Evolutionary conservation across 64 coral and sea anemone genomes (phyloP).

Genomic region (Montipora cactus): DNA sequence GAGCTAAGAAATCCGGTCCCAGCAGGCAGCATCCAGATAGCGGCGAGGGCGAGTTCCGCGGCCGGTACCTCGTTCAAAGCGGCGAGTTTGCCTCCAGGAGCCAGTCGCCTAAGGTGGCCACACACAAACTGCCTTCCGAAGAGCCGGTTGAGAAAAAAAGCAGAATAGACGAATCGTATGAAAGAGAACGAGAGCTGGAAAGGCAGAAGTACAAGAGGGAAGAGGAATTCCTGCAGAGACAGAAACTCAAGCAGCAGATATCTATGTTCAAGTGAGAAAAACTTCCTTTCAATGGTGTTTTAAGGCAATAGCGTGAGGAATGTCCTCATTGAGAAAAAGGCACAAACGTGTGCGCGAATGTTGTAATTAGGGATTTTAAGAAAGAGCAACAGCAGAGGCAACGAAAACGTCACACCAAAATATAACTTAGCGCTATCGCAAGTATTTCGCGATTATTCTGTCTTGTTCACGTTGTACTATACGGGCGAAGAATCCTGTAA

Average conservation of each 20-base stretch:
- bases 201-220: conserved; percentile 47
- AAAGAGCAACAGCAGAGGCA: too few species aligned
- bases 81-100: neutral
- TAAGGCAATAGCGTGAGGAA: neutral
- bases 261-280: conserved; percentile 59
- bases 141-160: conserved; percentile 66
- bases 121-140: neutral
- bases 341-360: neutral
- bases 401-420: too few species aligned
- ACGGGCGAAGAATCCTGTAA: too few species aligned
- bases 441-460: too few species aligned
- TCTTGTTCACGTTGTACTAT: too few species aligned
- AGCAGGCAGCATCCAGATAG: neutral
- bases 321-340: neutral
- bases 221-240: conserved; percentile 53
- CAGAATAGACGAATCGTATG: conserved; percentile 26
- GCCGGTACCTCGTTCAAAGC: neutral
- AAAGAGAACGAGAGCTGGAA: conserved; percentile 52
- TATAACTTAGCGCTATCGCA: too few species aligned
- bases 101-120: neutral
- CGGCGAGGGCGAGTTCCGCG: conserved; percentile 9
- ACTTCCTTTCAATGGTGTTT: neutral
- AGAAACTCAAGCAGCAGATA: conserved; percentile 45
- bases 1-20: neutral
- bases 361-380: too few species aligned